These are phyloP conservation scores for Trachops cirrhosus DNA, from an alignment of 2,797 vertebrate species.

Conservation along the genomic window DNA sequence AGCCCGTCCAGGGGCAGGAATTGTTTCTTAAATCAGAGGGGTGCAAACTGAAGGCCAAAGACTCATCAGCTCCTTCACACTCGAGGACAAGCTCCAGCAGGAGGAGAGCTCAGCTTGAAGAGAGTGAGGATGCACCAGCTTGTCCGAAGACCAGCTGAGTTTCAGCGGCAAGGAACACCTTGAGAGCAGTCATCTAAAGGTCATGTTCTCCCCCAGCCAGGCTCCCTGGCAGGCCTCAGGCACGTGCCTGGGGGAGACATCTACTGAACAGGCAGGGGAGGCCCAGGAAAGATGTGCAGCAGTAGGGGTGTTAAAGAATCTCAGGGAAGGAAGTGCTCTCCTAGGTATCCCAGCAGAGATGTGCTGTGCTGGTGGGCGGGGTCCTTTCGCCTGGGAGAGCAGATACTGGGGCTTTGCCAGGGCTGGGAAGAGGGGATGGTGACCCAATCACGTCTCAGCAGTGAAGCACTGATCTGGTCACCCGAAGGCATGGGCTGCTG, in stretches of 20 bases:
- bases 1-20: neutral
- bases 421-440: neutral
- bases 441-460: neutral
- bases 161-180: neutral
- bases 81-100: neutral
- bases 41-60: neutral
- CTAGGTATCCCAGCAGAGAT: neutral
- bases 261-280: neutral
- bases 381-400: neutral
- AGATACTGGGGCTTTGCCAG: too few species aligned
- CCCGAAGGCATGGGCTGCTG: neutral
- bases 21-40: neutral
- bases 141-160: neutral
- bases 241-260: neutral
- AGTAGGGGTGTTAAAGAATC: neutral
- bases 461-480: neutral
- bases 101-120: neutral
- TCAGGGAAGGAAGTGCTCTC: neutral
- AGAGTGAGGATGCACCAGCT: neutral
- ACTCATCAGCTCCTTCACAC: neutral
- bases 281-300: neutral
- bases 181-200: neutral
- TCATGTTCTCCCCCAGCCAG: neutral
- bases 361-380: neutral
- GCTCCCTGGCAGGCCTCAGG: neutral